Percentiles rank a stretch among this genome's conserved stretches.
Evolutionary conservation across 2,888 invertebrate species (phyloP).

Genomic region (Ochropleura plecta): DNA sequence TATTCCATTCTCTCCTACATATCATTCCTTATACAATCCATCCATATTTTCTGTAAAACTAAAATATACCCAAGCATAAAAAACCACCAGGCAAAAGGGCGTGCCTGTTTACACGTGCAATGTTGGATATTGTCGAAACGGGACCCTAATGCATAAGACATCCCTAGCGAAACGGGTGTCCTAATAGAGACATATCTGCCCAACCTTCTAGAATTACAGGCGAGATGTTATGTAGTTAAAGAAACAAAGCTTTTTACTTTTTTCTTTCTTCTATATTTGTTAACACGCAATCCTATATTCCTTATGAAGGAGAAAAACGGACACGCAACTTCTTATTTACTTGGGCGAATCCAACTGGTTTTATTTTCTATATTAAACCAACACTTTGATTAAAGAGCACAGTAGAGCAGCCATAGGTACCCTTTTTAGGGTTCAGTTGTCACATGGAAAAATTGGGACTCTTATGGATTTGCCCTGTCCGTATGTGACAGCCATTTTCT

Average conservation of each 20-base stretch:
- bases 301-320: slow-evolving; percentile 17
- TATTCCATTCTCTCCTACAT: no score
- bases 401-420: neutral
- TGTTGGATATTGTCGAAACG: no score
- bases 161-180: neutral
- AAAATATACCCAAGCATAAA: no score
- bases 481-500: no score
- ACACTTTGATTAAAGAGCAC: neutral
- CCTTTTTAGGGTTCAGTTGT: no score
- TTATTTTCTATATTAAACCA: neutral
- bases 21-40: no score
- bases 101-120: no score
- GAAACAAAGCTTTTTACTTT: neutral
- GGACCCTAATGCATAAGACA: neutral
- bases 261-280: neutral
- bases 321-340: slow-evolving; percentile 32
- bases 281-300: slow-evolving; percentile 38
- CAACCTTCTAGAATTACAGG: neutral
- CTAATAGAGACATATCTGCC: neutral
- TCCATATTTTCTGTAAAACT: no score
- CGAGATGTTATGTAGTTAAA: neutral
- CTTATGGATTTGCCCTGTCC: no score
- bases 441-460: no score
- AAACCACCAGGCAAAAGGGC: no score
- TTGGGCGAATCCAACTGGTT: neutral